These are phyloP conservation scores for Melopsittacus undulatus DNA, from an alignment of 2,797 vertebrate genomes.

Conservation along the genomic window DNA sequence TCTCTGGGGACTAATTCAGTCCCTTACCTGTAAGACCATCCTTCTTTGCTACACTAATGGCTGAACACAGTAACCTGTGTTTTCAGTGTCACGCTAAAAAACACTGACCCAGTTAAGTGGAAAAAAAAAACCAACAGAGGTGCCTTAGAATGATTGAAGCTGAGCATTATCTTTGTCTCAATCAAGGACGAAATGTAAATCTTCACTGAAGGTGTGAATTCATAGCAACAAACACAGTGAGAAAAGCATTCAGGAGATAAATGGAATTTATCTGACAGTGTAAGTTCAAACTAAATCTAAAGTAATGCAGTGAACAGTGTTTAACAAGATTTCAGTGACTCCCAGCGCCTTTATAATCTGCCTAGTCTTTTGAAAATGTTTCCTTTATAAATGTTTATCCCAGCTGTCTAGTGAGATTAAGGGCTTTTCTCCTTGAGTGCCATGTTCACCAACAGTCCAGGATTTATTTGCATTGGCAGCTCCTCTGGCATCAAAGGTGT, in stretches of 20 bases:
- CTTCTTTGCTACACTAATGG: background rate
- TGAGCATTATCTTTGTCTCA: constrained; percentile 59
- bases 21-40: constrained; percentile 8
- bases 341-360: constrained; percentile 72
- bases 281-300: constrained; percentile 71
- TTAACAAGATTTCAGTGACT: constrained; percentile 75
- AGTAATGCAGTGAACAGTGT: constrained; percentile 69
- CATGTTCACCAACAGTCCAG: background rate
- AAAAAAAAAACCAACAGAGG: background rate
- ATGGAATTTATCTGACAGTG: constrained; percentile 74
- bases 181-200: constrained; percentile 70
- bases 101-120: background rate
- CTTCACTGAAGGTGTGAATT: constrained; percentile 68
- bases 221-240: constrained; percentile 63
- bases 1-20: background rate
- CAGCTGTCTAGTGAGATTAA: constrained; percentile 72
- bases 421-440: constrained; percentile 66
- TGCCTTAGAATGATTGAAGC: constrained; percentile 38
- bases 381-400: constrained; percentile 70
- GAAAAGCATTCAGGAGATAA: constrained; percentile 71
- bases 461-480: constrained; percentile 54
- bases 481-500: constrained; percentile 35
- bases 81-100: constrained; percentile 20
- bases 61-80: background rate
- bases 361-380: constrained; percentile 72